Percentiles rank a stretch among this genome's conserved stretches.
phyloP scores from a whole-genome alignment of 2,113 vertebrate species.

The Antechinus stuartii region DNA sequence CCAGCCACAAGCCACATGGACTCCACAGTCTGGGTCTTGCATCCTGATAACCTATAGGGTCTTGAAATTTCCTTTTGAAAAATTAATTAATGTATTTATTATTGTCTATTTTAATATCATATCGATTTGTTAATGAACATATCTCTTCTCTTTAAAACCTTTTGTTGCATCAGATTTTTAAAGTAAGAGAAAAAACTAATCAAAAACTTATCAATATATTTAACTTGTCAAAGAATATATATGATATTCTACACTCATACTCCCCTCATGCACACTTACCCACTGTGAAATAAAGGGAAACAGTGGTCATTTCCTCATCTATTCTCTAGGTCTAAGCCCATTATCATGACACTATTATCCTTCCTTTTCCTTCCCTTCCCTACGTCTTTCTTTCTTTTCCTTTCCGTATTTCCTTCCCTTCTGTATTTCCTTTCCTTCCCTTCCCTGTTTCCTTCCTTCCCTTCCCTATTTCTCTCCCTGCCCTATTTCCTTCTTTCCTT shows the following conservation, averaged over 20 bases:
- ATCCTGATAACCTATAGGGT: background rate
- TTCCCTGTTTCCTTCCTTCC: background rate
- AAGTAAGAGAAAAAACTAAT: background rate
- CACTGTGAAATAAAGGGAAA: background rate
- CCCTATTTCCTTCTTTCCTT: too few relatives aligned
- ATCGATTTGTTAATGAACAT: background rate
- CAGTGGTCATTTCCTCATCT: background rate
- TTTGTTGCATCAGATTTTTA: background rate
- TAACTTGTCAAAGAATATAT: background rate
- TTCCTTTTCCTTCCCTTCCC: background rate
- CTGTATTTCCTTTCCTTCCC: background rate
- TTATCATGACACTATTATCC: background rate
- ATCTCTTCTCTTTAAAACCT: background rate
- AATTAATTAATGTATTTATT: background rate
- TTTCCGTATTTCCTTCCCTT: background rate
- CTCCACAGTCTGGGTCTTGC: background rate
- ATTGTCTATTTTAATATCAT: background rate
- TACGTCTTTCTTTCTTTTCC: too few relatives aligned
- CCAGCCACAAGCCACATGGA: background rate
- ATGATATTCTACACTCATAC: background rate
- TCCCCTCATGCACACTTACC: background rate
- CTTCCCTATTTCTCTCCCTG: too few relatives aligned
- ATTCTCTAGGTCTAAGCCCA: background rate
- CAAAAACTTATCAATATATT: background rate
- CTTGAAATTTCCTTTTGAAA: background rate